Evolutionary conservation across 2,797 vertebrate species (phyloP).

Genomic region (Selene dorsalis): DNA sequence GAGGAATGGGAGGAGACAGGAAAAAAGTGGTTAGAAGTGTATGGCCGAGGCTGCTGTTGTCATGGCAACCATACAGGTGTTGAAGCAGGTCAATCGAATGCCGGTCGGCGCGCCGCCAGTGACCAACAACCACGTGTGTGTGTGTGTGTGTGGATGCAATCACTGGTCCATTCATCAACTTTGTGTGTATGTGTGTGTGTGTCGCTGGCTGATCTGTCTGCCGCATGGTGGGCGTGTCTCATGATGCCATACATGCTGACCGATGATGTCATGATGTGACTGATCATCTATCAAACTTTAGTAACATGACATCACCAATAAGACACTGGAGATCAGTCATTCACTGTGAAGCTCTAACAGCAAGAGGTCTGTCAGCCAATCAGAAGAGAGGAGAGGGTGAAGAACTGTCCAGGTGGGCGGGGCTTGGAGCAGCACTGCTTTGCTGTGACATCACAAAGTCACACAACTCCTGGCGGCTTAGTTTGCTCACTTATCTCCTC

Average conservation of each 20-base stretch:
- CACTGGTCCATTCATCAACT: slow-evolving; percentile 40
- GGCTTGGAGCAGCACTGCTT: background rate
- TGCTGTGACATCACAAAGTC: background rate
- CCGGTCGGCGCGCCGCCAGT: slow-evolving; percentile 37
- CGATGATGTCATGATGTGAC: too few relatives aligned
- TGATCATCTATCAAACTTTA: too few relatives aligned
- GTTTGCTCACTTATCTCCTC: background rate
- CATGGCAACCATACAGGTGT: slow-evolving; percentile 78
- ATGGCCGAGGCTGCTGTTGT: slow-evolving; percentile 58
- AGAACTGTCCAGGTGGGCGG: too few relatives aligned
- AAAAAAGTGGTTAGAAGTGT: slow-evolving; percentile 35
- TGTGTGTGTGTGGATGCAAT: slow-evolving; percentile 25
- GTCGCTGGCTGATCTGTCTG: slow-evolving; percentile 34
- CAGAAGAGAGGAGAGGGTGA: too few relatives aligned
- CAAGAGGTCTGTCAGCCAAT: too few relatives aligned
- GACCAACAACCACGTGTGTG: slow-evolving; percentile 28
- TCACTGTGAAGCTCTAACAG: too few relatives aligned
- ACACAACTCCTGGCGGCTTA: background rate
- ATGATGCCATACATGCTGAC: background rate
- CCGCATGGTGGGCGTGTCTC: background rate
- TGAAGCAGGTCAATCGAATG: slow-evolving; percentile 77
- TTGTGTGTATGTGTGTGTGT: slow-evolving; percentile 21
- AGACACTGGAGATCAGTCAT: too few relatives aligned
- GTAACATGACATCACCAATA: too few relatives aligned
- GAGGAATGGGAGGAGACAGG: slow-evolving; percentile 60